Conservation (phyloP, 2,113 vertebrate species). For the Sebastes fasciatus region DNA sequence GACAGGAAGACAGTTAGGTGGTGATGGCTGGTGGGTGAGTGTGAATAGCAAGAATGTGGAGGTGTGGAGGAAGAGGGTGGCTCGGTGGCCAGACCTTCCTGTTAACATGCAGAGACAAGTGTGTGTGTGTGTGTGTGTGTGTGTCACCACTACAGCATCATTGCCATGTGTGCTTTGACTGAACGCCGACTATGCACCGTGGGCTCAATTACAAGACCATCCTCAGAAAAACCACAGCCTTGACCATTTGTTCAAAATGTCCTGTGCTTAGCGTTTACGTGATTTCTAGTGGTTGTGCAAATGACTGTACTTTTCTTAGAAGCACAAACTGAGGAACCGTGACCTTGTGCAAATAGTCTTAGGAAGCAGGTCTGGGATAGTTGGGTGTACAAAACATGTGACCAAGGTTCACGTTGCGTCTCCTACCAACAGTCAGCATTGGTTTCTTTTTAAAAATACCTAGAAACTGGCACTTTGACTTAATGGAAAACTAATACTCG, state of each 20-base stretch:
- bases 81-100: constrained; percentile 43
- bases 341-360: neutral
- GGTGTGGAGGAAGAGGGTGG: constrained; percentile 40
- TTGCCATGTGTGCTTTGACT: neutral
- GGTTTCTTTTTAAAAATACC: neutral
- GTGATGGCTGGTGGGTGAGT: constrained; percentile 35
- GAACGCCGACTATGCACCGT: neutral
- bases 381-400: neutral
- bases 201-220: neutral
- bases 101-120: constrained; percentile 18
- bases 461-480: neutral
- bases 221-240: neutral
- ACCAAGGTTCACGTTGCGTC: neutral
- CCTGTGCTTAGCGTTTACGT: too few relatives aligned
- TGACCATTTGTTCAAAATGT: neutral
- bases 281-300: neutral
- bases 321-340: neutral
- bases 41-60: constrained; percentile 28
- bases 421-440: too few relatives aligned
- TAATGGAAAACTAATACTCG: neutral
- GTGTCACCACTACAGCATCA: constrained; percentile 1
- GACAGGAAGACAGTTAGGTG: constrained; percentile 25
- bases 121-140: neutral
- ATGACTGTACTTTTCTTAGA: neutral
- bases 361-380: neutral